These are phyloP conservation scores for Porites evermanni DNA, from an alignment of 92 coral and sea anemone species.

Conservation along the genomic window DNA sequence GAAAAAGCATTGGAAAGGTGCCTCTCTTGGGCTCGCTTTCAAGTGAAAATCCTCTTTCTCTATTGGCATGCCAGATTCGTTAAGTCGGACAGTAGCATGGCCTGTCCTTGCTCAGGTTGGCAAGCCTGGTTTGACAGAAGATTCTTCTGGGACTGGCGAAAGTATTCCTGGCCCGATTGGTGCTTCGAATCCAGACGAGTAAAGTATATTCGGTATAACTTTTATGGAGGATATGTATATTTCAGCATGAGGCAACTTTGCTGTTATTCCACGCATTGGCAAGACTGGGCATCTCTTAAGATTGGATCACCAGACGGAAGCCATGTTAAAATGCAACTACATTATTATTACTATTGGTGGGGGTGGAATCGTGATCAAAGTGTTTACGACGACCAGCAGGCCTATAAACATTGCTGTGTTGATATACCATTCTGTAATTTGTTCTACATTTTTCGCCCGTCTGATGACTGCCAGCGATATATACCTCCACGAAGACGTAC, in stretches of 20 bases:
- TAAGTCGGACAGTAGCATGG: not conserved
- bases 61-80: not conserved
- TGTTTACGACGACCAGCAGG: slow-evolving; percentile 45
- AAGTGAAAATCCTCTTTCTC: not conserved
- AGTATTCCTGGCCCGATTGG: slow-evolving; percentile 16
- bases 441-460: slow-evolving; percentile 60
- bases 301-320: slow-evolving; percentile 54
- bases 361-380: not conserved
- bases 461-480: slow-evolving; percentile 44
- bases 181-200: slow-evolving; percentile 17
- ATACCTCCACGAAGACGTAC: slow-evolving; percentile 26
- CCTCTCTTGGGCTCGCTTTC: slow-evolving; percentile 16
- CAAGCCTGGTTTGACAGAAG: slow-evolving; percentile 62
- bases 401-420: slow-evolving; percentile 58
- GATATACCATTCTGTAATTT: slow-evolving; percentile 39
- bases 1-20: slow-evolving; percentile 24
- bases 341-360: not conserved
- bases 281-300: slow-evolving; percentile 44
- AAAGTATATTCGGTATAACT: not conserved
- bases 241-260: slow-evolving; percentile 36
- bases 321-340: not conserved
- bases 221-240: not conserved
- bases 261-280: slow-evolving; percentile 44
- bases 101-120: slow-evolving; percentile 59
- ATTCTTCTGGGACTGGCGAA: slow-evolving; percentile 15